Evolutionary conservation across 2,888 invertebrate species (phyloP).

Genomic region (Troides helena): DNA sequence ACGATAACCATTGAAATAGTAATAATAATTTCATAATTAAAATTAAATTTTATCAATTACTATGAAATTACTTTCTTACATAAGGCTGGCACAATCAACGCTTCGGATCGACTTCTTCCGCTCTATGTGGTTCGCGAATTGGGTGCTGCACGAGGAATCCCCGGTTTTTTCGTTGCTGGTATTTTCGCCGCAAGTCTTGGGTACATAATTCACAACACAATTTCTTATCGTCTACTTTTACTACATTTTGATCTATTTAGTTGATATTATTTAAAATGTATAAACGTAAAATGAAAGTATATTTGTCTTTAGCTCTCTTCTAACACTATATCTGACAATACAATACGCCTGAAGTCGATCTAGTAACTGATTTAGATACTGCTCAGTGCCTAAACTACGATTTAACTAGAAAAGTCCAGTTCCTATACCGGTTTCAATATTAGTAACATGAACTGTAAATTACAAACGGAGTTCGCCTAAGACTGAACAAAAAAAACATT

Average conservation of each 20-base stretch:
- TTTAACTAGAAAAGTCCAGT: constrained; percentile 64
- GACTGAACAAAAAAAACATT: neutral
- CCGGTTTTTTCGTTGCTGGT: constrained; percentile 96
- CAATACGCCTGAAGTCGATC: constrained; percentile 43
- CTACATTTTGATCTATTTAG: neutral
- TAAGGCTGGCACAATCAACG: constrained; percentile 82
- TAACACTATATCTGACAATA: constrained; percentile 29
- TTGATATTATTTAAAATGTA: neutral
- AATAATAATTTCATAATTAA: neutral
- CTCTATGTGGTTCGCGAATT: constrained; percentile 93
- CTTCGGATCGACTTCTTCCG: constrained; percentile 91
- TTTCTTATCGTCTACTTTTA: constrained; percentile 5
- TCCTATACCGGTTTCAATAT: constrained; percentile 64
- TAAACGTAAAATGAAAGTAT: neutral
- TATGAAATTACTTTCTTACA: constrained; percentile 32
- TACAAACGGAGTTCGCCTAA: constrained; percentile 34
- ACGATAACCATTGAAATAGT: neutral
- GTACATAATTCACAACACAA: constrained; percentile 62
- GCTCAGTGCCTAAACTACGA: constrained; percentile 46
- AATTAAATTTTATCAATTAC: neutral
- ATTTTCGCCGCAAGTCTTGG: constrained; percentile 97
- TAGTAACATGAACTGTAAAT: constrained; percentile 42
- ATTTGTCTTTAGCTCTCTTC: neutral
- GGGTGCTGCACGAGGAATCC: constrained; percentile 87
- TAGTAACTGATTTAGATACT: constrained; percentile 49